Conservation (phyloP, 2,113 vertebrate genomes). For the Gobio gobio region DNA sequence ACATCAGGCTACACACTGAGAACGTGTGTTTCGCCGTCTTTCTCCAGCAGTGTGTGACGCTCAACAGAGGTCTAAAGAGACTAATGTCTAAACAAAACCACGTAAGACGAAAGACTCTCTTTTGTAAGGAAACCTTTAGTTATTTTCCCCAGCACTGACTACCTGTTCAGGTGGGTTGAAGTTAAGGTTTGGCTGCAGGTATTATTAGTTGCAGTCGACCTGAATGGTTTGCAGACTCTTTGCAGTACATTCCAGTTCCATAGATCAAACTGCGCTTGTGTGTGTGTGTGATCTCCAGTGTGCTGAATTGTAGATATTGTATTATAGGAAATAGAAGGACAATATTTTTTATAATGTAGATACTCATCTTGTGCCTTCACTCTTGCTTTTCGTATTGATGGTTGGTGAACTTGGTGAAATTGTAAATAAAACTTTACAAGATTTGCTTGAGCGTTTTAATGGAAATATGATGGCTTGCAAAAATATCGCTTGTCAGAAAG, state of each 20-base stretch:
- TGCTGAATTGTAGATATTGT: conserved; percentile 77
- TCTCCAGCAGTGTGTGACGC: conserved; percentile 55
- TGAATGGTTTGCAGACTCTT: conserved; percentile 2
- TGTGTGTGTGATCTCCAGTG: neutral
- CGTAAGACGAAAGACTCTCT: conserved; percentile 21
- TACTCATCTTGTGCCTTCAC: conserved; percentile 45
- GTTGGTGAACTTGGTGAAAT: conserved; percentile 56
- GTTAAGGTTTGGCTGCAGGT: conserved; percentile 8
- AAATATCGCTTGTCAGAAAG: neutral
- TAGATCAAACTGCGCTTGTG: conserved; percentile 57
- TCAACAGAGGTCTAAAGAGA: conserved; percentile 52
- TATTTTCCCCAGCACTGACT: neutral
- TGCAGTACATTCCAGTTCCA: conserved; percentile 55
- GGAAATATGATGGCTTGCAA: neutral
- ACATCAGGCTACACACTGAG: conserved; percentile 49
- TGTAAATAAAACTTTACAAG: conserved; percentile 75
- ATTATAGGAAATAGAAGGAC: conserved; percentile 72
- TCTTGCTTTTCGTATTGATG: conserved; percentile 51
- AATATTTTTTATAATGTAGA: conserved; percentile 79
- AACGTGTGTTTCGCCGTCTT: conserved; percentile 42
- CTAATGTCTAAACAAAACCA: conserved; percentile 61
- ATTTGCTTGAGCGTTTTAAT: neutral
- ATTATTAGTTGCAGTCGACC: conserved; percentile 9
- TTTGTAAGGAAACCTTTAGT: neutral
- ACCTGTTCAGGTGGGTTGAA: neutral